Evolutionary conservation across 1,140 invertebrate genomes (phyloP), one percentile per base, ranked within the genome.

Genomic region (Pristionchus pacificus): DNA sequence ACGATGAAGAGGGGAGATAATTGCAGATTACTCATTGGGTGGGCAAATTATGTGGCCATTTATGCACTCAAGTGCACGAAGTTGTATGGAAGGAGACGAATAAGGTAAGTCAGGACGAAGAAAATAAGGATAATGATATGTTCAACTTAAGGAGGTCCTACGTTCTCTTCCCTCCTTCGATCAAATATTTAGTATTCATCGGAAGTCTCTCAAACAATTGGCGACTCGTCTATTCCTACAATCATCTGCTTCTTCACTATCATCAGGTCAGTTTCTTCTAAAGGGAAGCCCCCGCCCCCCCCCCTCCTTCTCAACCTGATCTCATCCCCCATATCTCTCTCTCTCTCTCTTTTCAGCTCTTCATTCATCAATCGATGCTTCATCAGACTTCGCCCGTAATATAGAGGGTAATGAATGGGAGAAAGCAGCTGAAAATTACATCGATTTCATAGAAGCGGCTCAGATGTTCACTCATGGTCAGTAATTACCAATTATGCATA

Each of bases 391-490:
- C 6, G 38, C 38, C n/a, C n/a, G n/a, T n/a, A n/a, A n/a, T n/a
- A n/a, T n/a, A n/a, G 38, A 49, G 38, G 19, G 38, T 6, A 49
- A 49, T 6, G 19, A 49, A 49, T 19, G 6, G 19, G 19, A 10
- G 6, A 19, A 49, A 49, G 38, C 19, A 19, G 38, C 38, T 19
- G 19, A 19, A 10, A 6, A 49, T 19, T 49, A 49, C 38, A 49
- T 19, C 38, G 19, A 49, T 10, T 49, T 49, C 38, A 19, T 49
- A 10, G 38, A 49, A 10, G 38, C 38, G 6, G 38, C 38, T 10
- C 38, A 49, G 38, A 49, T 49, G 38, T 49, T 49, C 38, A 49
- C 38, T 49, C 38, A 49, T 49, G 38, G 38, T 49, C 38, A 49
- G 38, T 10, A 49, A 10, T 49, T 49, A 10, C 19, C 19, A 49